phyloP scores from a whole-genome alignment of 2,797 vertebrate species.

The Tangara arthus region DNA sequence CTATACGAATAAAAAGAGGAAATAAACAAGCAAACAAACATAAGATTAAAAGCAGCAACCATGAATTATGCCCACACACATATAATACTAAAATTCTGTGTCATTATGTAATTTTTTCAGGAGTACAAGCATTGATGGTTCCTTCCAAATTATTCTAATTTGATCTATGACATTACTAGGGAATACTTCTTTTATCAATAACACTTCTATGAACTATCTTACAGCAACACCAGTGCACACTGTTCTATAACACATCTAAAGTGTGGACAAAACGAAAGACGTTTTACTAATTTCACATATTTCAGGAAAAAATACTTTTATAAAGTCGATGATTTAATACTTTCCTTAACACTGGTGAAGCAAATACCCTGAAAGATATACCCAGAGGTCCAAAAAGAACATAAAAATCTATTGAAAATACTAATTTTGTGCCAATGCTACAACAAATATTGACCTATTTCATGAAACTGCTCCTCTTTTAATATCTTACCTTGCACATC shows the following conservation, averaged over 20 bases:
- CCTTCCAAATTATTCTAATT: neutral
- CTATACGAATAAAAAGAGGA: slow-evolving; percentile 36
- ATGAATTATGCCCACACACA: neutral
- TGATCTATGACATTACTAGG: neutral
- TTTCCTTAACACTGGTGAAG: neutral
- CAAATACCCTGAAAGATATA: neutral
- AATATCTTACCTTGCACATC: slow-evolving; percentile 60
- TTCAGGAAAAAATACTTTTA: neutral
- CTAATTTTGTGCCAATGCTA: neutral
- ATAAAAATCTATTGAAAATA: neutral
- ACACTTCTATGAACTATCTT: neutral
- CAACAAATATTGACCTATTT: neutral
- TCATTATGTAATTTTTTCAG: neutral
- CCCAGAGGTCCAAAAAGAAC: neutral
- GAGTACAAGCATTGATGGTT: neutral
- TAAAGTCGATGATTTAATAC: neutral
- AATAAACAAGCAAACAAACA: neutral
- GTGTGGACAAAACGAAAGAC: neutral
- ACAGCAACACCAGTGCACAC: neutral
- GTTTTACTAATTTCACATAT: neutral
- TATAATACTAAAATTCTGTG: neutral
- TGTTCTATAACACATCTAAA: neutral
- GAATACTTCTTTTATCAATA: neutral
- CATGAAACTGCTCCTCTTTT: neutral
- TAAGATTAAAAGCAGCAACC: neutral